Evolutionary conservation across 1,140 invertebrate species (phyloP), one percentile per base, ranked within the genome.

Genomic region (Holotrichia oblita): DNA sequence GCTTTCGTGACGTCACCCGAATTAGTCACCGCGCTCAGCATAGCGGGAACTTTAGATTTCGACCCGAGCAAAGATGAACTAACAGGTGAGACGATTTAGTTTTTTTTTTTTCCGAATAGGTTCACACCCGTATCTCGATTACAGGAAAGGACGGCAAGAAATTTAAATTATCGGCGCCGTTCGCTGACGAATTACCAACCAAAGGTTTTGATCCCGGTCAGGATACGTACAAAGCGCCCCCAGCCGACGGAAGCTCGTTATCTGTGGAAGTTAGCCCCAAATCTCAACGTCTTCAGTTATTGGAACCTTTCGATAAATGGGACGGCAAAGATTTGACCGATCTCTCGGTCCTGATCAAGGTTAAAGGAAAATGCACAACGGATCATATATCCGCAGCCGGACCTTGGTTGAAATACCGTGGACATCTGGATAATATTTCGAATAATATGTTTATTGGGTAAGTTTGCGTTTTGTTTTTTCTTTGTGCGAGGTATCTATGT

Each of bases 1-100:
- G 95, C 94, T 79, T 99, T 99, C 87, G 99, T 99, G 73, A 98
- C 98, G 59, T 99, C 98, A 81, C 99, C 99, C n/a, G 99, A 99
- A 89, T 88, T 99, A 27, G 97, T 98, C n/a, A 99, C 97, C 12
- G 98, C 98, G 55, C 88, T 99, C 14, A 94, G 97, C 12, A 93
- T 99, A 81, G 95, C 94, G 82, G 99, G 98, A 87, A 79, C 82
- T 74, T 90, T 99, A 59, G 95, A 98, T 86, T 99, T 99, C 87
- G 97, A 99, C 86, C 99, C 99, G 0, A 82, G 94, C 10, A 96
- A 88, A 0, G 96, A 99, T 85, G 91, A 93, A 85, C 89, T 99
- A 2, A 96, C 93, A 34, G 94, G 86, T 84, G 81, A 48, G 12
- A 48, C 8, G n/a, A 14, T 3, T 4, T 10, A 41, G 4, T 41